A percentile compares a stretch with the other conserved stretches of the same genome.
These are phyloP conservation scores for Lanius ludovicianus DNA, from an alignment of 2,113 vertebrate species.

Conservation along the genomic window DNA sequence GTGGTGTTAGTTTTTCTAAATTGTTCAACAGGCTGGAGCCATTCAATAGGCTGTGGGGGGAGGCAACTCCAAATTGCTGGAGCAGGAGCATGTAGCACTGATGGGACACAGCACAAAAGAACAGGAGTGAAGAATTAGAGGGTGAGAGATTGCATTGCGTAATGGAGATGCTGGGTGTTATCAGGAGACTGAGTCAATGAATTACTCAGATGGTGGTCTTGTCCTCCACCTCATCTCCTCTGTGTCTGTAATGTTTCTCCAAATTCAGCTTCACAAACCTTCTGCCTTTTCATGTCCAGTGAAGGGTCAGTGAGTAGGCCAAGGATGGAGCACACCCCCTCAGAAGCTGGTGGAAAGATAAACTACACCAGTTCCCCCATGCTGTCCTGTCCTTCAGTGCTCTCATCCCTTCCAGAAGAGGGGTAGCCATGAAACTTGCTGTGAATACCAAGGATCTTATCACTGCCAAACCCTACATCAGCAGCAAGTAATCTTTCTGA, in stretches of 20 bases:
- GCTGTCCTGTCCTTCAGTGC: neutral
- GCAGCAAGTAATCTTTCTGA: neutral
- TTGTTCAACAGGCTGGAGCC: neutral
- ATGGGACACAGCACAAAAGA: neutral
- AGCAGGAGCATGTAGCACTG: neutral
- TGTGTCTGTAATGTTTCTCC: neutral
- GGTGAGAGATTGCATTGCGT: neutral
- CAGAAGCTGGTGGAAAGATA: neutral
- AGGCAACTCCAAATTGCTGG: neutral
- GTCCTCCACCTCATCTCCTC: neutral
- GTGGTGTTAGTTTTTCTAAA: neutral
- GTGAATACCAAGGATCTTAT: neutral
- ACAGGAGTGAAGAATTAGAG: neutral
- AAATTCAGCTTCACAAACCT: neutral
- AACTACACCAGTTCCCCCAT: accelerated
- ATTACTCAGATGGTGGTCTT: neutral
- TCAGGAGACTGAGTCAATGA: neutral
- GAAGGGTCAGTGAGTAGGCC: neutral
- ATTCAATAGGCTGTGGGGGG: neutral
- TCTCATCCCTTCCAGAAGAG: neutral
- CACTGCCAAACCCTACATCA: neutral
- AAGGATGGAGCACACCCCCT: neutral
- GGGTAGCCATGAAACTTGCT: neutral
- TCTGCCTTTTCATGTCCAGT: neutral
- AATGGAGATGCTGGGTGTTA: neutral